Percentiles rank a stretch among this genome's conserved stretches.
phyloP scores from a whole-genome alignment of 2,888 invertebrate species.

The Eubasilissa splendida region DNA sequence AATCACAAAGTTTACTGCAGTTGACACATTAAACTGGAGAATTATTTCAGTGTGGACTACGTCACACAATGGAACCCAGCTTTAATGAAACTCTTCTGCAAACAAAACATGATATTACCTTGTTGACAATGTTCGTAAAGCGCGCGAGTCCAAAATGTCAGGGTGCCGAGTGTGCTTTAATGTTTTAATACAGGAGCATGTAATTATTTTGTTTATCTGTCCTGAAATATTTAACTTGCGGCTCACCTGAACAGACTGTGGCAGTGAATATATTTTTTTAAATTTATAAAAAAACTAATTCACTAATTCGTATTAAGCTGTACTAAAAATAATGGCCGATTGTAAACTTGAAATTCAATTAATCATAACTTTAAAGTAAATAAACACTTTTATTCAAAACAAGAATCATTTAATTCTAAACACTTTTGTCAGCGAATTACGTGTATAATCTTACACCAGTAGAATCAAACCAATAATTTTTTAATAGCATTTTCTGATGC shows the following conservation, averaged over 20 bases:
- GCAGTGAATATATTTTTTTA: background rate
- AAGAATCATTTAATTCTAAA: too few relatives aligned
- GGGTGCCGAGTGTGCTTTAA: constrained; percentile 10
- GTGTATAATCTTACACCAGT: too few relatives aligned
- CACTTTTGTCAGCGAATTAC: too few relatives aligned
- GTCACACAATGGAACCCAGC: constrained; percentile 8
- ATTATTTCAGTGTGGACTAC: constrained; percentile 17
- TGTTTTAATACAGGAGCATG: constrained; percentile 24
- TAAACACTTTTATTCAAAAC: too few relatives aligned
- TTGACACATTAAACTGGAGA: constrained; percentile 20
- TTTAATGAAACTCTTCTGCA: constrained; percentile 29
- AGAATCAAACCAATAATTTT: too few relatives aligned
- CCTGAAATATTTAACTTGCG: background rate
- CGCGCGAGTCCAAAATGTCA: constrained; percentile 5
- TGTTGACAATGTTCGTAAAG: constrained; percentile 23
- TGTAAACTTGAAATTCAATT: too few relatives aligned
- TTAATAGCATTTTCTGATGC: too few relatives aligned
- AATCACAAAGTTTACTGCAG: constrained; percentile 11
- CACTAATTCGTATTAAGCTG: too few relatives aligned
- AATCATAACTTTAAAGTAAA: too few relatives aligned
- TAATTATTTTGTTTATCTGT: background rate
- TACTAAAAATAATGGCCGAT: too few relatives aligned
- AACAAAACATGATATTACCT: constrained; percentile 29
- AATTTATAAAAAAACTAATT: too few relatives aligned
- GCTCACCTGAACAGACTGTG: background rate